phyloP scores from a whole-genome alignment of 2,113 vertebrate genomes.

The Polyodon spathula region DNA sequence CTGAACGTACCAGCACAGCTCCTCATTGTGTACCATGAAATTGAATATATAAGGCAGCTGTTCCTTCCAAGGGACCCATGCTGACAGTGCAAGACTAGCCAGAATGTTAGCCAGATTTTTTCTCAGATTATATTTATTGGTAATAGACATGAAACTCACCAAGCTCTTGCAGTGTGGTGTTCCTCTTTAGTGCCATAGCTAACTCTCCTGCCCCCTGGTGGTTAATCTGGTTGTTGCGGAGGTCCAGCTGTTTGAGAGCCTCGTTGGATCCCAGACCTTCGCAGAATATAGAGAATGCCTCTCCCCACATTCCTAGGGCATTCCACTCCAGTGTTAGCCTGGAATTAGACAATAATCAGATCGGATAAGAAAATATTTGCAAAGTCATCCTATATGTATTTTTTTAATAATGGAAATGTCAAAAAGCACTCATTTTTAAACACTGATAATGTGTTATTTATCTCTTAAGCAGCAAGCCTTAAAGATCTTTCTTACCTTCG shows the following conservation, averaged over 20 bases:
- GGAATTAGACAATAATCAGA: constrained; percentile 10
- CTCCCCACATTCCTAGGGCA: constrained; percentile 73
- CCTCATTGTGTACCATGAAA: too few relatives aligned
- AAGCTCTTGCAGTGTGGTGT: constrained; percentile 66
- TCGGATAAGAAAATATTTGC: neutral
- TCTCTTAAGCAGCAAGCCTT: neutral
- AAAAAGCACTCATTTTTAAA: neutral
- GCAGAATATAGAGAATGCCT: constrained; percentile 78
- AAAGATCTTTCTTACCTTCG: constrained; percentile 57
- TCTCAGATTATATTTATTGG: neutral
- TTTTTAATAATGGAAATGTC: neutral
- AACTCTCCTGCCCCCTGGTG: constrained; percentile 76
- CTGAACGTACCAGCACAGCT: neutral
- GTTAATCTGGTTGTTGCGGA: constrained; percentile 92
- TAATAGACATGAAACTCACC: constrained; percentile 51
- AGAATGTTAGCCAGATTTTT: neutral
- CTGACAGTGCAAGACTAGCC: neutral
- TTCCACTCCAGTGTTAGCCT: constrained; percentile 93
- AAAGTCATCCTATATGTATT: neutral
- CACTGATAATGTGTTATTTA: constrained; percentile 4
- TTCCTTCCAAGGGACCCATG: neutral
- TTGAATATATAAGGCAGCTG: too few relatives aligned
- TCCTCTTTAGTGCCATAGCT: constrained; percentile 63
- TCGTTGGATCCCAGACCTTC: constrained; percentile 67
- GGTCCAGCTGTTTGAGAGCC: constrained; percentile 64